Evolutionary conservation across 2,797 vertebrate genomes (phyloP).

Genomic region (Neostethus bicornis): DNA sequence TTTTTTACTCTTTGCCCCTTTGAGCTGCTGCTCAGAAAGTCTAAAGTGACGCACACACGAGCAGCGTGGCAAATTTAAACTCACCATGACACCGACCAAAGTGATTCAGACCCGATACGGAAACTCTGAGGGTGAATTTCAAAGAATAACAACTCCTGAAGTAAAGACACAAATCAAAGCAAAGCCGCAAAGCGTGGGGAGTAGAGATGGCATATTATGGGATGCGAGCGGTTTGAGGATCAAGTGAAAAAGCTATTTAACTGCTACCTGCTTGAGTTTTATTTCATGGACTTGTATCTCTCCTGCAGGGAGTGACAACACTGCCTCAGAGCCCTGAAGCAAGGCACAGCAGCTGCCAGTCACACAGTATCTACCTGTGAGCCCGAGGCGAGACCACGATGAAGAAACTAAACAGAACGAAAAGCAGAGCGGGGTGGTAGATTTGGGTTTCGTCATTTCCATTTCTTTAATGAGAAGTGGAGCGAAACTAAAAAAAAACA

Average conservation of each 20-base stretch:
- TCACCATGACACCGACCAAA: conserved; percentile 42
- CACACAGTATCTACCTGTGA: conserved; percentile 68
- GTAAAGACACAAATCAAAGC: conserved; percentile 39
- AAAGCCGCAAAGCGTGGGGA: conserved; percentile 28
- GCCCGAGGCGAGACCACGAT: conserved; percentile 60
- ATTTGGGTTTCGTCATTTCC: conserved; percentile 61
- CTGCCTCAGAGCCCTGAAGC: conserved; percentile 71
- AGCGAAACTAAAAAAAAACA: conserved; percentile 42
- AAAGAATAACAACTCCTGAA: conserved; percentile 36
- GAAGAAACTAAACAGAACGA: conserved; percentile 46
- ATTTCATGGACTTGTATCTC: conserved; percentile 66
- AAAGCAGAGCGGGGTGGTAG: conserved; percentile 38
- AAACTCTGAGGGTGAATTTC: conserved; percentile 19
- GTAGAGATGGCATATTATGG: conserved; percentile 35
- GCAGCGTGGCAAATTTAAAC: conserved; percentile 57
- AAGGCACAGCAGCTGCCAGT: conserved; percentile 73
- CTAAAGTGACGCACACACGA: conserved; percentile 14
- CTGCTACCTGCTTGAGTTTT: conserved; percentile 65
- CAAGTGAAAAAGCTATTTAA: conserved; percentile 72
- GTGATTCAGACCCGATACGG: conserved; percentile 23
- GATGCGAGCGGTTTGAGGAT: conserved; percentile 52
- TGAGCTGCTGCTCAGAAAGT: conserved; percentile 21
- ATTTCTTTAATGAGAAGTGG: conserved; percentile 63
- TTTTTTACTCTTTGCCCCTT: conserved; percentile 18
- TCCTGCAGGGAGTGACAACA: conserved; percentile 54